Base-by-base conservation (phyloP, 1,140 invertebrate genomes). In the Trichonephila clavipes region DNA sequence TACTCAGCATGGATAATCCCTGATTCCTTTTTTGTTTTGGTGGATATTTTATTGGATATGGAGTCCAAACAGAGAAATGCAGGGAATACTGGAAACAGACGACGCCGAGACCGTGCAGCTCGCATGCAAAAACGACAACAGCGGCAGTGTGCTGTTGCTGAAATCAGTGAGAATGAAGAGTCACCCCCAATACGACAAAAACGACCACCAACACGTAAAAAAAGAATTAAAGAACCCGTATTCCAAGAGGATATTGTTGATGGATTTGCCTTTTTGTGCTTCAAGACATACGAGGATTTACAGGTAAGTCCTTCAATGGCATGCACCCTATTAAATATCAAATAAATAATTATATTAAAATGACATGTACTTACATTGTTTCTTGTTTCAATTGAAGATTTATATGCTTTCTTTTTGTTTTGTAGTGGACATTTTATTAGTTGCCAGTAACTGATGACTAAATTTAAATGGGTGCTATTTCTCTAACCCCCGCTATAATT, bases 221-320 rank as follows among this genome's bases (percentile, higher is more conserved):
- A 94, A 77, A n/a, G 94, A 62, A 91, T 87, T 44, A 94, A 94
- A 85, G 94, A 94, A 93, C 92, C 94, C 69, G 28, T 94, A 40
- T 94, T 69, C 93, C 98, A 99, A 96, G 98, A 99, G 96, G 98
- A 99, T 96, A 98, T 99, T 96, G 98, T 99, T 96, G 98, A 99
- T 96, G 98, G 98, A 95, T 99, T 99, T 96, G 98, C 98, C 95
- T 99, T 99, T 96, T 97, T 99, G 95, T 98, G 98, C 95, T 99
- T 99, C 96, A 97, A 97, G 96, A 97, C 97, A 94, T 98, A 98
- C 96, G 98, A 99, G 96, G 98, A 99, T 96, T 97, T 99, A 95
- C 98, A 99, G 98, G 98, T 99, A 96, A 97, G 96, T 88, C 12
- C 18, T 21, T 24, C 92, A 19, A 88, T 69, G 51, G 40, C 85